phyloP scores from a whole-genome alignment of 2,888 invertebrate genomes.

The Rhagophthalmus giganteus region DNA sequence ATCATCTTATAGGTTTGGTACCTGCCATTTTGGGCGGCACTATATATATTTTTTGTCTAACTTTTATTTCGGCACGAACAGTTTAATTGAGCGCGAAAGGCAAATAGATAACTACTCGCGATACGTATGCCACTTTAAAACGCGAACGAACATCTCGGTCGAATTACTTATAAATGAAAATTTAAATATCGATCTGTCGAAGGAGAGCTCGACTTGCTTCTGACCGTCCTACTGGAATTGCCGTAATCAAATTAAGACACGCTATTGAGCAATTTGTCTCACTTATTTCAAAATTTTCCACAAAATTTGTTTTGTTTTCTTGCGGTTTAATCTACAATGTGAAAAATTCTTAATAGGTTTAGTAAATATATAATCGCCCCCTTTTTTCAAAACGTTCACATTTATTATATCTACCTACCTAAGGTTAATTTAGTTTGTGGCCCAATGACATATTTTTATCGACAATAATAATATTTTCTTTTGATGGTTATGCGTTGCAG shows the following conservation, averaged over 20 bases:
- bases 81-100: conserved; percentile 1
- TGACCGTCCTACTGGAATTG: conserved; percentile 40
- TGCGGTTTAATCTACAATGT: conserved; percentile 13
- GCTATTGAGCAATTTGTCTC: conserved; percentile 48
- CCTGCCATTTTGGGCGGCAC: no score
- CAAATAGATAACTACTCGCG: conserved; percentile 4
- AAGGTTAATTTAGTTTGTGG: no score
- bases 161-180: conserved; percentile 4
- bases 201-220: conserved; percentile 23
- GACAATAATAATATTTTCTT: no score
- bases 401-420: no score
- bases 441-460: no score
- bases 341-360: conserved; percentile 19
- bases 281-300: conserved; percentile 37
- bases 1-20: no score
- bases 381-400: no score
- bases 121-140: conserved; percentile 9
- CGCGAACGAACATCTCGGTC: conserved; percentile 10
- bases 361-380: conserved; percentile 5
- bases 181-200: conserved; percentile 23
- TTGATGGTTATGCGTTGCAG: no score
- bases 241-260: conserved; percentile 47
- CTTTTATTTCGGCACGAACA: no score
- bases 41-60: no score
- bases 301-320: conserved; percentile 21